phyloP scores from a whole-genome alignment of 2,113 vertebrate species.

The Phylloscopus trochilus region DNA sequence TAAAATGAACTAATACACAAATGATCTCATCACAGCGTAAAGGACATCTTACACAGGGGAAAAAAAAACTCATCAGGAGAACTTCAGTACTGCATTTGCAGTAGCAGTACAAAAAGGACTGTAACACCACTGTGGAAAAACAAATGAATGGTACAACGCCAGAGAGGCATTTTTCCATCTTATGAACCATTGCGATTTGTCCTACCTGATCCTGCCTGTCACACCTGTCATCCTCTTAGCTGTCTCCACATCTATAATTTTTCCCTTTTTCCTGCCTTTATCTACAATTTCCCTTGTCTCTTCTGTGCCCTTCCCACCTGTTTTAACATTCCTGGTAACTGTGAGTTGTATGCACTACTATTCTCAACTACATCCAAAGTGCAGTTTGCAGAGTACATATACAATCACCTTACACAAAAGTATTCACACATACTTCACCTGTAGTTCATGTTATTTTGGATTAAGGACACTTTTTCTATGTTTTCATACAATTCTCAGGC shows the following conservation, averaged over 20 bases:
- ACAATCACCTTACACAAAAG: neutral
- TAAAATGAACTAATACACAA: constrained; percentile 36
- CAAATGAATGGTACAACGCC: neutral
- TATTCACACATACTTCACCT: neutral
- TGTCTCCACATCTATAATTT: neutral
- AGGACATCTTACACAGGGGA: neutral
- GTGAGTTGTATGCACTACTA: neutral
- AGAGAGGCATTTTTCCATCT: neutral
- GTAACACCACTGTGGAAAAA: neutral
- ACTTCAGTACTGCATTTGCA: neutral
- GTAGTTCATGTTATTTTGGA: neutral
- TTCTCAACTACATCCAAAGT: neutral
- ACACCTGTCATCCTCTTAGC: neutral
- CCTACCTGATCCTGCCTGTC: neutral
- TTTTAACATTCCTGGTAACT: neutral
- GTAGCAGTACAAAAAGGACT: neutral
- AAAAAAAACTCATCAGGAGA: neutral
- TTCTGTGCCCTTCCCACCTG: neutral
- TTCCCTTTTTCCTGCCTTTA: neutral
- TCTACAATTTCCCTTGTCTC: neutral
- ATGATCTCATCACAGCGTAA: constrained; percentile 24
- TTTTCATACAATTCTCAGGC: neutral
- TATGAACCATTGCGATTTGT: neutral
- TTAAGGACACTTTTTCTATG: neutral
- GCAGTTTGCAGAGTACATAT: neutral